A percentile compares a stretch with the other conserved stretches of the same genome.
Conservation (phyloP, 2,797 vertebrate genomes). For the Zalophus californianus region DNA sequence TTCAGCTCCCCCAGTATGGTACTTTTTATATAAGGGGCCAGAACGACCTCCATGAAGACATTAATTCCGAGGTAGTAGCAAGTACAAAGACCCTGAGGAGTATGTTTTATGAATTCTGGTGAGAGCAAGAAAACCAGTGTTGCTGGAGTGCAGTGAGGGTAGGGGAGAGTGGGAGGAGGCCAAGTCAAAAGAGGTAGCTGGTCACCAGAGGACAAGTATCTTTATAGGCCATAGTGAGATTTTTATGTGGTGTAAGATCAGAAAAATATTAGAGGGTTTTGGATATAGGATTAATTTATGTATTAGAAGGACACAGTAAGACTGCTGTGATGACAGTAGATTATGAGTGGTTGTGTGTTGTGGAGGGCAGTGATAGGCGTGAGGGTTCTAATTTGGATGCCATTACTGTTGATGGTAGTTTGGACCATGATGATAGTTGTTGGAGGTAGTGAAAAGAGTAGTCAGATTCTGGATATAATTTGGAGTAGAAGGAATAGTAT, state of each 20-base stretch:
- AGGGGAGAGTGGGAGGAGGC: not conserved
- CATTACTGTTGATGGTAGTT: not conserved
- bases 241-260: not conserved
- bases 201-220: not conserved
- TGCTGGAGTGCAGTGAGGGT: not conserved
- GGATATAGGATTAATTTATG: not conserved
- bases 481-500: not conserved
- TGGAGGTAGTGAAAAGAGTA: not conserved
- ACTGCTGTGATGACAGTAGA: not conserved
- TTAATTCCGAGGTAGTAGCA: not conserved
- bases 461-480: not conserved
- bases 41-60: not conserved
- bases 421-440: not conserved
- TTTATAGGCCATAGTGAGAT: not conserved
- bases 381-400: not conserved
- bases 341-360: not conserved
- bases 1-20: not conserved
- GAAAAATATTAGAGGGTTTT: not conserved
- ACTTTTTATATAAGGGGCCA: not conserved
- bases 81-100: not conserved
- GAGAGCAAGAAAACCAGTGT: conserved; percentile 9
- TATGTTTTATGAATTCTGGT: not conserved
- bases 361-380: not conserved
- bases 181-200: not conserved
- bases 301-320: not conserved